Percentiles rank a stretch among this genome's conserved stretches.
Conservation (phyloP, 2,113 vertebrate genomes). For the Ariopsis seemanni region DNA sequence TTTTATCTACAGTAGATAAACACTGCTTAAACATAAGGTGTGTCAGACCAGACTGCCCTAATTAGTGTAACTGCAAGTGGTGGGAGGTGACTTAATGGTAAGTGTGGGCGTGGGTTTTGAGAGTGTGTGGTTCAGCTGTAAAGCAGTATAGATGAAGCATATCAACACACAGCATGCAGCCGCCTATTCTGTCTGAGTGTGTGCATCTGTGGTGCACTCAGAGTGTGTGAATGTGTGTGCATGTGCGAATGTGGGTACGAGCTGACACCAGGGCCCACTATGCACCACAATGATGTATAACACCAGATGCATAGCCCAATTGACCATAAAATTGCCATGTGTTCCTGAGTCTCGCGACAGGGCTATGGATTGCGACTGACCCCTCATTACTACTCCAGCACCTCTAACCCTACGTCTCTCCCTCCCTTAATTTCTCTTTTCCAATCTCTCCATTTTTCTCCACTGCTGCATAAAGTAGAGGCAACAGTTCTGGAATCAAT, state of each 20-base stretch:
- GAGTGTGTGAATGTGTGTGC: slow-evolving; percentile 57
- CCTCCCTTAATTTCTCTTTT: slow-evolving; percentile 47
- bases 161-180: slow-evolving; percentile 26
- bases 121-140: slow-evolving; percentile 36
- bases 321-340: slow-evolving; percentile 95
- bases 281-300: slow-evolving; percentile 79
- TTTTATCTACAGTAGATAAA: background rate
- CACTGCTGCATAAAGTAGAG: slow-evolving; percentile 71
- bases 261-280: slow-evolving; percentile 76
- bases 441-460: slow-evolving; percentile 55
- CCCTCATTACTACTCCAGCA: slow-evolving; percentile 73
- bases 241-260: slow-evolving; percentile 69
- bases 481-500: slow-evolving; percentile 92
- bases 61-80: slow-evolving; percentile 16
- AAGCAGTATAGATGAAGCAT: slow-evolving; percentile 31
- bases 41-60: background rate
- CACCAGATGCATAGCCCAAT: slow-evolving; percentile 95
- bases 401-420: slow-evolving; percentile 44
- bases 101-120: background rate
- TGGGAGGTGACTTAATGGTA: background rate
- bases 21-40: background rate
- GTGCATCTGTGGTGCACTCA: slow-evolving; percentile 4
- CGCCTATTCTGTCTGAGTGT: slow-evolving; percentile 3
- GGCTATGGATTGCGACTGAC: slow-evolving; percentile 79
- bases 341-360: slow-evolving; percentile 80